Conservation (phyloP, 92 coral and sea anemone species). For the Muricea muricata region DNA sequence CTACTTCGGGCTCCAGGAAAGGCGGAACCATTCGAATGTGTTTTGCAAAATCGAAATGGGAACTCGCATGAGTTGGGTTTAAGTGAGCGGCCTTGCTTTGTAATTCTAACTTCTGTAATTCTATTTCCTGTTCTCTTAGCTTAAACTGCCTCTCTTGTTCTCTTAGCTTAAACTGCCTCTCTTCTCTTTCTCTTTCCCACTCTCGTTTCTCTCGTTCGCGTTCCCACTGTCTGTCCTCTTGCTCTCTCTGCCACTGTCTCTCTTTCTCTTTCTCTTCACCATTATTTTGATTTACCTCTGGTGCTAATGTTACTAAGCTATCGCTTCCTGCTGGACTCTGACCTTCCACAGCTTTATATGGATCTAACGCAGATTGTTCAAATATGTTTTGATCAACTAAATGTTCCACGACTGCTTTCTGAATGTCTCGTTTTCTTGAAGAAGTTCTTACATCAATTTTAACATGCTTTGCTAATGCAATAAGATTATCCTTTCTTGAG, state of each 20-base stretch:
- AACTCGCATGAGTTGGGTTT: too few relatives aligned
- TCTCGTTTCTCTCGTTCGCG: background rate
- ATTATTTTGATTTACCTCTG: too few relatives aligned
- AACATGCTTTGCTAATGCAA: too few relatives aligned
- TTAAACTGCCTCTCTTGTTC: constrained; percentile 27
- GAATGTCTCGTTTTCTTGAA: too few relatives aligned
- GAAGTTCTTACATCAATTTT: too few relatives aligned
- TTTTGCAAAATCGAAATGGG: constrained; percentile 31
- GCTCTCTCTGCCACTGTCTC: background rate
- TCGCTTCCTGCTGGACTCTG: too few relatives aligned
- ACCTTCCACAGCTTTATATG: too few relatives aligned
- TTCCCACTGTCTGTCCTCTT: background rate
- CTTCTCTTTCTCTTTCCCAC: background rate
- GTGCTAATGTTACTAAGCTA: too few relatives aligned
- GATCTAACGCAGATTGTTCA: too few relatives aligned
- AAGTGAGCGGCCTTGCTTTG: background rate
- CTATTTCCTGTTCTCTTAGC: constrained; percentile 36
- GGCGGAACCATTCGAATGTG: constrained; percentile 56
- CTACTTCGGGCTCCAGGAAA: constrained; percentile 55
- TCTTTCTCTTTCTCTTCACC: background rate
- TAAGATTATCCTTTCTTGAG: too few relatives aligned
- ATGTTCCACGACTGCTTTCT: too few relatives aligned
- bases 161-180: constrained; percentile 17
- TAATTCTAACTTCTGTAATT: constrained; percentile 35
- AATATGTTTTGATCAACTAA: too few relatives aligned